A percentile compares a stretch with the other conserved stretches of the same genome.
These are phyloP conservation scores for Leptoteleia sp. DNA, from an alignment of 1,140 invertebrate genomes.

Conservation along the genomic window DNA sequence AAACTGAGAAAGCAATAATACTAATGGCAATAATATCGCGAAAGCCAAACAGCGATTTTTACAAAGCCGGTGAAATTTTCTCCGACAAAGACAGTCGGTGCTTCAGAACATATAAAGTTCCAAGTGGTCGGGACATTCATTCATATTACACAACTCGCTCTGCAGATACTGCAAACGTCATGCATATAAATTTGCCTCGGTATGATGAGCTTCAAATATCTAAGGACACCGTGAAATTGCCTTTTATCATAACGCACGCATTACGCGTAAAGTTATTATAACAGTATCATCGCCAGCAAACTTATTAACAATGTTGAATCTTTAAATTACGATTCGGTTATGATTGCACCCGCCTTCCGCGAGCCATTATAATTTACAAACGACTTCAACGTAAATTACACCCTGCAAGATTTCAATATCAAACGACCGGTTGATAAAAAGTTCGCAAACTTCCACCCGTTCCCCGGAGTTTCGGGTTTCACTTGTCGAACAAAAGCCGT, in stretches of 20 bases:
- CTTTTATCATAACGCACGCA: conserved; percentile 11
- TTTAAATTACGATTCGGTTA: conserved; percentile 11
- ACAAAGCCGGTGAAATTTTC: conserved; percentile 14
- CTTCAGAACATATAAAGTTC: conserved; percentile 33
- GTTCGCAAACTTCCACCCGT: conserved; percentile 12
- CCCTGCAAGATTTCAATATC: conserved; percentile 19
- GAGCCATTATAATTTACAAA: conserved; percentile 15
- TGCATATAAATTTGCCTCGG: conserved; percentile 54
- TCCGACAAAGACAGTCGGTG: conserved; percentile 8
- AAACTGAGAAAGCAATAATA: conserved; percentile 11
- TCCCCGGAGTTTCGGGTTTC: conserved; percentile 15
- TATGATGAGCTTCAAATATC: conserved; percentile 32
- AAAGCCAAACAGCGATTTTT: conserved; percentile 10
- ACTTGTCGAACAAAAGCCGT: conserved; percentile 37
- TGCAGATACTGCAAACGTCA: conserved; percentile 45
- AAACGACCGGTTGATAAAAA: conserved; percentile 28
- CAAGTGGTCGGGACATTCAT: conserved; percentile 10
- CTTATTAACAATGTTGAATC: conserved; percentile 9
- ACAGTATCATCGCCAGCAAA: conserved; percentile 2
- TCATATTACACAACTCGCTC: conserved; percentile 34
- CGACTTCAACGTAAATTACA: not conserved
- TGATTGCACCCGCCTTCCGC: no score
- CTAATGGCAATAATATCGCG: conserved; percentile 4
- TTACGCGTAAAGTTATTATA: conserved; percentile 9
- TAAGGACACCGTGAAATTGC: conserved; percentile 20